Conservation (phyloP, 2,797 vertebrate genomes). For the Centroberyx gerrardi region DNA sequence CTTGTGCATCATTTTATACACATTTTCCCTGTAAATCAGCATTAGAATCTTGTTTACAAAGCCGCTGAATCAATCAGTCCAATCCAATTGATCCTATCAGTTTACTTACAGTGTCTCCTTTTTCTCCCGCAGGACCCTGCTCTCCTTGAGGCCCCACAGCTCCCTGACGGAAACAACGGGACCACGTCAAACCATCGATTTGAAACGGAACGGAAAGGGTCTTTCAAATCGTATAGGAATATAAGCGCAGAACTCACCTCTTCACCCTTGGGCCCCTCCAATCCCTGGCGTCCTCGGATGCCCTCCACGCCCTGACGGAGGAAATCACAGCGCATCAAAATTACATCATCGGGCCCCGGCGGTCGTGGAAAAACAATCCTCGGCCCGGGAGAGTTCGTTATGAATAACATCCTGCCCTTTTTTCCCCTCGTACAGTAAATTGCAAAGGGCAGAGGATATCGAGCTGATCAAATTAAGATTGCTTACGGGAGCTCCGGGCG, state of each 20-base stretch:
- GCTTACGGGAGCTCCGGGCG: slow-evolving; percentile 86
- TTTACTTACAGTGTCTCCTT: slow-evolving; percentile 84
- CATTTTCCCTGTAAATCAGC: too few species aligned
- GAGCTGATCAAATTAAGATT: slow-evolving; percentile 1
- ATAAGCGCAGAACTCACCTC: slow-evolving; percentile 71
- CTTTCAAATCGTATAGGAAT: background rate
- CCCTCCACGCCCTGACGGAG: slow-evolving; percentile 85
- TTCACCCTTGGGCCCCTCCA: slow-evolving; percentile 83
- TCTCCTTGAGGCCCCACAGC: slow-evolving; percentile 78
- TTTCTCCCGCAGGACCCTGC: slow-evolving; percentile 74
- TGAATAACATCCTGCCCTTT: slow-evolving; percentile 1
- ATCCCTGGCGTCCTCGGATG: slow-evolving; percentile 83
- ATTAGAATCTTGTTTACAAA: too few species aligned
- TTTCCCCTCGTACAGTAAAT: slow-evolving; percentile 11
- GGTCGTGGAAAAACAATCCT: background rate
- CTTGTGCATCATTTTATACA: too few species aligned
- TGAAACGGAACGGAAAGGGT: background rate
- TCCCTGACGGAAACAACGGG: slow-evolving; percentile 71
- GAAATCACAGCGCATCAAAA: slow-evolving; percentile 4
- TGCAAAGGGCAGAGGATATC: background rate
- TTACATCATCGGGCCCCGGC: background rate
- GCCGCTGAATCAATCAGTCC: background rate
- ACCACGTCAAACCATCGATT: background rate
- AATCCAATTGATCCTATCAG: too few species aligned
- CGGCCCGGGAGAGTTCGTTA: background rate